Percentiles rank a stretch among this genome's conserved stretches.
Conservation (phyloP, 2,888 invertebrate genomes). For the Zonitis immaculata region DNA sequence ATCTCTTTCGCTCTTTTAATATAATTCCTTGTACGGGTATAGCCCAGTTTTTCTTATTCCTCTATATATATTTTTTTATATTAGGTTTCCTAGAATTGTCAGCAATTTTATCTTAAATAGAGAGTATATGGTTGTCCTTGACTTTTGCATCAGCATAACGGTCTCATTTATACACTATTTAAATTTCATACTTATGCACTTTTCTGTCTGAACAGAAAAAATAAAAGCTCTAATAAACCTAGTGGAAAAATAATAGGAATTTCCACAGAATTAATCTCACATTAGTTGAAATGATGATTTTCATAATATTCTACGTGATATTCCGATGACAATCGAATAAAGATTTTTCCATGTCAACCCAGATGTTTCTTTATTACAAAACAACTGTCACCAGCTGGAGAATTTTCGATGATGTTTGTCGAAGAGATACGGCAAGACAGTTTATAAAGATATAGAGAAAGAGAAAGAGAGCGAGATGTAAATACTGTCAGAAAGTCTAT, state of each 20-base stretch:
- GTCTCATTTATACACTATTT: too few species aligned
- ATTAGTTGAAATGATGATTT: neutral
- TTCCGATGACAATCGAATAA: constrained; percentile 29
- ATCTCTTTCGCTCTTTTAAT: neutral
- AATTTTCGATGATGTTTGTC: neutral
- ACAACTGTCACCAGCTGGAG: constrained; percentile 20
- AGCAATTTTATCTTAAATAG: neutral
- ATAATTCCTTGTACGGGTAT: neutral
- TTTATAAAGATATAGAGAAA: neutral
- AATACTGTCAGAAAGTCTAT: neutral
- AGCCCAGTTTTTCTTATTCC: too few species aligned
- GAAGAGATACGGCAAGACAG: neutral
- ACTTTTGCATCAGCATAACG: neutral
- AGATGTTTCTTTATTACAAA: constrained; percentile 32
- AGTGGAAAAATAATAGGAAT: too few species aligned
- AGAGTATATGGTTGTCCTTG: neutral
- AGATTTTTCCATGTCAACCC: constrained; percentile 32
- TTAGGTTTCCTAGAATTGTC: neutral
- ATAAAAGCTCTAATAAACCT: too few species aligned
- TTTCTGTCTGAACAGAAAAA: too few species aligned
- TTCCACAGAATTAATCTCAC: too few species aligned
- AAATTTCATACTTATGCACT: too few species aligned
- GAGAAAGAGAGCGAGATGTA: neutral
- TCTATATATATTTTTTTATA: neutral
- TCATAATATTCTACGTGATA: neutral